Base-by-base conservation (phyloP, 2,797 vertebrate genomes). In the Cyprinella venusta region DNA sequence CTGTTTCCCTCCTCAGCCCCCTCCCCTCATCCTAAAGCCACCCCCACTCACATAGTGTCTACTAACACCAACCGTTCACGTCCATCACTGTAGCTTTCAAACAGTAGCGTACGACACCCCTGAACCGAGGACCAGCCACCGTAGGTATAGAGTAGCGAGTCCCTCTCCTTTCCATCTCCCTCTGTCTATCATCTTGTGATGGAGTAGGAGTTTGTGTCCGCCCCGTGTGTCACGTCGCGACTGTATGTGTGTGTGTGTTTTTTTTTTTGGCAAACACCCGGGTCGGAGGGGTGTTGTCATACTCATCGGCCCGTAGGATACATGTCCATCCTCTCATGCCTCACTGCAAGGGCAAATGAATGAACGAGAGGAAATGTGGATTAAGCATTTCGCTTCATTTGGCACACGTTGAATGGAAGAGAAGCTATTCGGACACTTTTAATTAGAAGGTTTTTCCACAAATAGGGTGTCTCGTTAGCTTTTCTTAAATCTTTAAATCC, bases 341-440 rank as follows among this genome's bases (percentile, higher is more conserved):
- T 81, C 64, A 86, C 79, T 85, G 83, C 88, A 91, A 90, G 85
- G 86, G 84, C 88, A 85, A 85, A 87, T 78, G 76, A 86, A n/a
- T 16, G 24, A 76, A 68, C 76, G 21, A 59, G 15, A 77, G 61
- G 61, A n/a, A 48, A n/a, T 6, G 19, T 33, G 2, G 9, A 30
- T 45, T 30, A 40, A 56, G n/a, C 38, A 54, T 56, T 36, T 56
- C 21, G 13, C 19, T 59, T 75, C 21, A n/a, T 54, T 74, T 54
- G 48, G 48, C 26, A 74, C 26, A 7, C 33, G 70, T 75, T 24
- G 33, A 75, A 56, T n/a, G 52, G 21, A 76, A 59, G 15, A 18
- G 52, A 18, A 59, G n/a, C 36, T 24, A 6, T 76, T 40, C 54
- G 6, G 74, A 24, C 26, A 10, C 21, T 1, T 54, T 54, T n/a